phyloP scores from a whole-genome alignment of 2,888 invertebrate genomes.

The Drosophila stalkeri region DNA sequence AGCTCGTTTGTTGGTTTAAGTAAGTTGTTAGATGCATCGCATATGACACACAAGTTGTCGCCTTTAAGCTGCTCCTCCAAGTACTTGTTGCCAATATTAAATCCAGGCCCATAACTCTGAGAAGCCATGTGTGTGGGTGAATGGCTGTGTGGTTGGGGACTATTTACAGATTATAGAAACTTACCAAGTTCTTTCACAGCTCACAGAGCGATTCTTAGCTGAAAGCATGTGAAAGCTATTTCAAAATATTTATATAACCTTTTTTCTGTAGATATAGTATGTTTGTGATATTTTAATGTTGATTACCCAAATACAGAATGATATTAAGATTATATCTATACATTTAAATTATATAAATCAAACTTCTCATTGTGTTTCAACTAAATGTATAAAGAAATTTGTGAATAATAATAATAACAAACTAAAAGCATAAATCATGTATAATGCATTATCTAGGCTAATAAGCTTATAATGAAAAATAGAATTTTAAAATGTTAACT shows the following conservation, averaged over 20 bases:
- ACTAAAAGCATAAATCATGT: conserved; percentile 13
- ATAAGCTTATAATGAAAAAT: conserved; percentile 18
- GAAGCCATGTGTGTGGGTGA: background rate
- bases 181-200: conserved; percentile 2
- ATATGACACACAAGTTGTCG: conserved; percentile 75
- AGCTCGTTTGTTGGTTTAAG: conserved; percentile 62
- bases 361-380: background rate
- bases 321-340: too few relatives aligned
- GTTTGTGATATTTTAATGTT: background rate
- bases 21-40: conserved; percentile 73
- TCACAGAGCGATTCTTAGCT: background rate
- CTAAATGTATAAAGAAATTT: background rate
- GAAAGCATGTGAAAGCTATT: background rate
- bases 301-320: background rate
- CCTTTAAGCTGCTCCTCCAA: conserved; percentile 66
- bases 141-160: conserved; percentile 1
- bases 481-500: conserved; percentile 6
- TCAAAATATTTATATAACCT: background rate
- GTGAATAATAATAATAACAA: too few relatives aligned
- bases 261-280: background rate
- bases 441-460: conserved; percentile 7
- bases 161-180: conserved; percentile 20
- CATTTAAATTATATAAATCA: background rate
- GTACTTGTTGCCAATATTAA: conserved; percentile 59
- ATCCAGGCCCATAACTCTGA: conserved; percentile 28